Evolutionary conservation across 2,113 vertebrate species (phyloP), one percentile per base, ranked within the genome.

Genomic region (Phocoena phocoena): DNA sequence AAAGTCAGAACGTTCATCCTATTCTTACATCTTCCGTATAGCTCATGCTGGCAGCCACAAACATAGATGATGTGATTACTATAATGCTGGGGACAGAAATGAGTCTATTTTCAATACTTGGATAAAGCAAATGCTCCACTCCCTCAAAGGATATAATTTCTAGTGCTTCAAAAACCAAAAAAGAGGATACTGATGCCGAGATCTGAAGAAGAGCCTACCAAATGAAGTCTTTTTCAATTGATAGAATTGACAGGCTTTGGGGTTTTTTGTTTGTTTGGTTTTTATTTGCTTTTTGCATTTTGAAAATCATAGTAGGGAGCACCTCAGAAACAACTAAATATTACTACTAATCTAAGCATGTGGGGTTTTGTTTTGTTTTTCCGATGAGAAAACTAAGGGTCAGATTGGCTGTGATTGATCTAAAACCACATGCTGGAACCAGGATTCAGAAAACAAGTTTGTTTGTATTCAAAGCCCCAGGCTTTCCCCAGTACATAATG

Each of bases 21-120:
- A 26, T 13, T 67, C 13, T 73, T 83, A 47, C 73, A 67, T 60
- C 36, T 96, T 94, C 80, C 47, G 53, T 73, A 92, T 50, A 90
- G 73, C 25, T 90, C 92, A 96, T 70, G 31, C 47, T 92, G 81
- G n/a, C 70, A 97, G 93, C 21, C 77, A 79, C 7, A 76, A 65
- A 84, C 74, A 44, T 0, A 92, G 17, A 41, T 9, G 0, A 41
- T 9, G 0, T 79, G 68, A 88, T 33, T 63, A 80, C 0, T 31
- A 50, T 26, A 65, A 86, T 74, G 36, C 81, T 73, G 58, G 77
- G 58, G 77, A 84, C 23, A 89, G 58, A 44, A 70, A 84, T 9
- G 4, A 25, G 53, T 36, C 81, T 95, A 83, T 12, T 84, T 96
- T 92, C 90, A 95, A 76, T 91, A 94, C 33, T 6, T 58, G n/a